Conservation (phyloP, 2,797 vertebrate genomes). For the Liparis tanakae region DNA sequence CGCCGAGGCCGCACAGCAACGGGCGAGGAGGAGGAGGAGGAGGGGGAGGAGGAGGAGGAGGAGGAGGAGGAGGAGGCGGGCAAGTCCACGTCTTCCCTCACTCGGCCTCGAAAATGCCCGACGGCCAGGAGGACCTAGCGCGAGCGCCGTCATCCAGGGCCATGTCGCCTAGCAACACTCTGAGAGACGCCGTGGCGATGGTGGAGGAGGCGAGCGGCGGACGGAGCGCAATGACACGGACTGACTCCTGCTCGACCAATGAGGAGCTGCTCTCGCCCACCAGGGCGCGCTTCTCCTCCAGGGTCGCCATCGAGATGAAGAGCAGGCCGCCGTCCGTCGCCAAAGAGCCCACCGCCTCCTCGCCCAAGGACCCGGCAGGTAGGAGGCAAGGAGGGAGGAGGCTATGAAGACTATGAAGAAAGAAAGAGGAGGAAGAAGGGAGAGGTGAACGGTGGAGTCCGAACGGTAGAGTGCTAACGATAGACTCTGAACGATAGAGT, state of each 20-base stretch:
- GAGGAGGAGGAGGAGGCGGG: conserved; percentile 64
- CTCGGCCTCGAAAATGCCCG: conserved; percentile 83
- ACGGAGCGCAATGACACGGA: conserved; percentile 69
- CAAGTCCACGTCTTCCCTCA: conserved; percentile 74
- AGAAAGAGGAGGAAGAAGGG: neutral
- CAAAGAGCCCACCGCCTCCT: conserved; percentile 75
- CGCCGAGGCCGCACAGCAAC: conserved; percentile 76
- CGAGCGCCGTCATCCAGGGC: conserved; percentile 60
- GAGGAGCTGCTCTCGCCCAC: conserved; percentile 81
- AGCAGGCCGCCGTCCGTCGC: conserved; percentile 76
- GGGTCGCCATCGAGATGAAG: conserved; percentile 85
- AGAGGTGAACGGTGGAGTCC: conserved; percentile 9
- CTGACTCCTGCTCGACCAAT: conserved; percentile 73
- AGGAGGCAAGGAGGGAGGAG: conserved; percentile 35
- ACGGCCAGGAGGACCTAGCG: conserved; percentile 79
- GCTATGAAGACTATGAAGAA: conserved; percentile 26
- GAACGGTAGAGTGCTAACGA: no score
- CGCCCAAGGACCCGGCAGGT: conserved; percentile 79
- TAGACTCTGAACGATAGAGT: conserved; percentile 24
- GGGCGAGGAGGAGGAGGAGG: conserved; percentile 76
- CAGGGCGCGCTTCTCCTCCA: conserved; percentile 78
- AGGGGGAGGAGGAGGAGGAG: conserved; percentile 73
- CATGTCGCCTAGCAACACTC: conserved; percentile 71
- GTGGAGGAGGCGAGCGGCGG: conserved; percentile 78
- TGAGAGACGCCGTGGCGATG: conserved; percentile 82